Evolutionary conservation across 2,888 invertebrate species (phyloP).

Genomic region (Ectropis crepuscularia): DNA sequence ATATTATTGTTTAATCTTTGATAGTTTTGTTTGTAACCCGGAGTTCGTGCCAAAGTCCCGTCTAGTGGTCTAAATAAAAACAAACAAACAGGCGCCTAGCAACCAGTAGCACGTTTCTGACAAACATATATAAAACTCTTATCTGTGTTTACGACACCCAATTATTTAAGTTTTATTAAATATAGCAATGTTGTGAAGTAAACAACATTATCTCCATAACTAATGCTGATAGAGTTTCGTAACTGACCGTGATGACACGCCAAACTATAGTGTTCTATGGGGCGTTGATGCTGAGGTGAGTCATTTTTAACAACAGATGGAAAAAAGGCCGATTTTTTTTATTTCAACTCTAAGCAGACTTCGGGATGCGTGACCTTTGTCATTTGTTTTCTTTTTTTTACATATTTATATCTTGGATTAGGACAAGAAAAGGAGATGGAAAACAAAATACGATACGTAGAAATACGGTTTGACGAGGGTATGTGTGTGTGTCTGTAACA

Average conservation of each 20-base stretch:
- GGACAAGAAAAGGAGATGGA: too few relatives aligned
- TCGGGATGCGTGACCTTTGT: too few relatives aligned
- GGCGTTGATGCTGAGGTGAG: slow-evolving; percentile 9
- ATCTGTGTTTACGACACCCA: slow-evolving; percentile 18
- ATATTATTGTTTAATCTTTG: slow-evolving; percentile 17
- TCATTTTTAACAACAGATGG: slow-evolving; percentile 22
- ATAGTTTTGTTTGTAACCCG: slow-evolving; percentile 26
- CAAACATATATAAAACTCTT: slow-evolving; percentile 13
- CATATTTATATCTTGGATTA: too few relatives aligned
- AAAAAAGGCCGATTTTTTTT: too few relatives aligned
- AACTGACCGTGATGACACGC: neutral
- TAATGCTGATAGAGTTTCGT: neutral
- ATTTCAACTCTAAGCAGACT: too few relatives aligned
- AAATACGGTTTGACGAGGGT: too few relatives aligned
- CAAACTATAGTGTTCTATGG: neutral
- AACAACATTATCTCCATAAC: slow-evolving; percentile 13
- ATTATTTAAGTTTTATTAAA: slow-evolving; percentile 13
- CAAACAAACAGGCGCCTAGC: slow-evolving; percentile 44
- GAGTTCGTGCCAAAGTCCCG: slow-evolving; percentile 57
- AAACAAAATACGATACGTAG: too few relatives aligned
- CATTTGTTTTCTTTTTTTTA: too few relatives aligned
- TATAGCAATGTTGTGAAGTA: slow-evolving; percentile 5
- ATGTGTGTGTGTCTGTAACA: too few relatives aligned
- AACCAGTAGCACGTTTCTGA: slow-evolving; percentile 18
- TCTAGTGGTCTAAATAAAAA: slow-evolving; percentile 49